Conservation (phyloP, 1,140 invertebrate species). For the Macrocentrus cingulum region DNA sequence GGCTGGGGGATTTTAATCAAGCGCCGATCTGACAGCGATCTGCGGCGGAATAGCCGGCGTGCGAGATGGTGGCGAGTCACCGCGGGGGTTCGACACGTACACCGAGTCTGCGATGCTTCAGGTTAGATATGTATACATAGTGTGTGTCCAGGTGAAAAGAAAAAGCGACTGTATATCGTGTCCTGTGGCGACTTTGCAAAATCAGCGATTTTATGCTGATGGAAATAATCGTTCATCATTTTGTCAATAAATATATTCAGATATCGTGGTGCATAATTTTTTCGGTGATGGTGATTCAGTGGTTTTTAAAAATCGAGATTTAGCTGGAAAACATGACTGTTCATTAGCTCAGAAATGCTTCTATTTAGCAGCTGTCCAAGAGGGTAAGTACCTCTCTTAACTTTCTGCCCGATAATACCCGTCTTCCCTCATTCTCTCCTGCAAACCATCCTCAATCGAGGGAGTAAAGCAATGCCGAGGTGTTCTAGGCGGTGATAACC, state of each 20-base stretch:
- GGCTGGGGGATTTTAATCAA: slow-evolving; percentile 60
- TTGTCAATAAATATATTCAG: slow-evolving; percentile 10
- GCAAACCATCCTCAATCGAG: neutral
- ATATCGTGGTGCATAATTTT: too few relatives aligned
- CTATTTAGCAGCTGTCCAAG: slow-evolving; percentile 6
- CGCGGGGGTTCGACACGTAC: slow-evolving; percentile 58
- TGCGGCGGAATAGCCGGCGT: slow-evolving; percentile 46
- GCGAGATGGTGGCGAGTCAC: slow-evolving; percentile 56
- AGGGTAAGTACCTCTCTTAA: neutral
- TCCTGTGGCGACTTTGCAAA: slow-evolving; percentile 35
- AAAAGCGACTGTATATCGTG: slow-evolving; percentile 7
- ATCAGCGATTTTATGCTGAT: slow-evolving; percentile 55
- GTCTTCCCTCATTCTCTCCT: neutral
- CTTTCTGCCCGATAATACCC: neutral
- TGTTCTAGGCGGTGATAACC: slow-evolving; percentile 57
- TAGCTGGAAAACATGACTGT: neutral
- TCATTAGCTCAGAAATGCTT: neutral
- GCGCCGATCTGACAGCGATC: slow-evolving; percentile 50
- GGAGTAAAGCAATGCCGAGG: slow-evolving; percentile 20
- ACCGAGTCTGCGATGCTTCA: slow-evolving; percentile 33
- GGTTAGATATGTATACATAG: slow-evolving; percentile 30
- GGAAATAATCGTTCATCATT: slow-evolving; percentile 21
- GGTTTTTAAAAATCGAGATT: too few relatives aligned
- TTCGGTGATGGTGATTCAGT: too few relatives aligned
- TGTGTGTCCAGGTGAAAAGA: slow-evolving; percentile 20